These are phyloP conservation scores for Nephotettix cincticeps DNA, from an alignment of 1,140 invertebrate genomes.

Conservation along the genomic window DNA sequence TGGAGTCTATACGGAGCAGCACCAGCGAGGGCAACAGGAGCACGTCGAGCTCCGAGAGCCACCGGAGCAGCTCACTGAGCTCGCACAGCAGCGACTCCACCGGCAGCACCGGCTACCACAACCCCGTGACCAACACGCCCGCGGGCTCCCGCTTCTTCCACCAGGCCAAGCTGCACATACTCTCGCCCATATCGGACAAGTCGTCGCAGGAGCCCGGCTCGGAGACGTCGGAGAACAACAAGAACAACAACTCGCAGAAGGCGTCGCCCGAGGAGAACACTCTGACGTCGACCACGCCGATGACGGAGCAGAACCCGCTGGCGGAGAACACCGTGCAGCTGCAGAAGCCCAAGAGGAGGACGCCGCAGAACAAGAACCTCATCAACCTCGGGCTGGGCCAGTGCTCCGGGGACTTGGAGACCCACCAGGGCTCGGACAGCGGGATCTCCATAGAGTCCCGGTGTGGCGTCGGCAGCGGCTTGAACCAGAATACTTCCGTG, in stretches of 20 bases:
- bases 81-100: conserved; percentile 81
- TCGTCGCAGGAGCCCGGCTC: conserved; percentile 82
- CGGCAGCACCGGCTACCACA: conserved; percentile 41
- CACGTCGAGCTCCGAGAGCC: conserved; percentile 75
- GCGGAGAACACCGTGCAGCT: conserved; percentile 40
- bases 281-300: background rate
- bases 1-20: conserved; percentile 78
- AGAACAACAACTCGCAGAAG: conserved; percentile 68
- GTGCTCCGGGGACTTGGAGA: conserved; percentile 65
- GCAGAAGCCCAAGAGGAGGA: conserved; percentile 56
- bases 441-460: conserved; percentile 78
- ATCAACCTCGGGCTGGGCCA: conserved; percentile 64
- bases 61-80: conserved; percentile 71
- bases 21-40: conserved; percentile 80
- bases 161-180: conserved; percentile 73
- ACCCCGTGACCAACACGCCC: conserved; percentile 47
- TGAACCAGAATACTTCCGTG: conserved; percentile 41
- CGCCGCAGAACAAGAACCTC: conserved; percentile 73
- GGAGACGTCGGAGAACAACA: conserved; percentile 74
- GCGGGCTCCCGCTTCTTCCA: conserved; percentile 46
- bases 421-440: conserved; percentile 75
- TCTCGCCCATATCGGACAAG: conserved; percentile 87
- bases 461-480: background rate
- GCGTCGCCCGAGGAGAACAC: conserved; percentile 29
- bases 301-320: conserved; percentile 12